Evolutionary conservation across 2,113 vertebrate genomes (phyloP).

Genomic region (Actenoides hombroni): DNA sequence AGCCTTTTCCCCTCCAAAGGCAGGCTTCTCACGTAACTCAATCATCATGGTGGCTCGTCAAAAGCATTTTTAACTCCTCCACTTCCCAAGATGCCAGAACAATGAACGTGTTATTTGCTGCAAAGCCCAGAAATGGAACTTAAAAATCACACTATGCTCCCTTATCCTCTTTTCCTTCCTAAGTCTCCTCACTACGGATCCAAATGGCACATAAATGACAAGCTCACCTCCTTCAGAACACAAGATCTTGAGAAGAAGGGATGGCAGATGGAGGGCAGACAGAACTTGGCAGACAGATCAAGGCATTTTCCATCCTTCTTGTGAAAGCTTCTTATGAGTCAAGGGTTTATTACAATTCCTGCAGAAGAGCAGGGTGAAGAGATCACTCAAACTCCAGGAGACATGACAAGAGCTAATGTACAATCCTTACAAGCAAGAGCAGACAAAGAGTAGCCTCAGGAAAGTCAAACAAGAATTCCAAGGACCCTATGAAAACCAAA

Average conservation of each 20-base stretch:
- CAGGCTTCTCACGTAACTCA: neutral
- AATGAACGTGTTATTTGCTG: neutral
- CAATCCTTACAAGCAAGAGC: neutral
- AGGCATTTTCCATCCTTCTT: neutral
- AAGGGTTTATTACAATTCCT: conserved; percentile 14
- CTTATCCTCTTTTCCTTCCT: neutral
- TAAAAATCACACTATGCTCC: neutral
- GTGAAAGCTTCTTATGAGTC: neutral
- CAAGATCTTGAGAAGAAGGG: neutral
- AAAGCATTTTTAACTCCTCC: conserved; percentile 32
- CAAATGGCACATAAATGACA: neutral
- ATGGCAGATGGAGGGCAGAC: conserved; percentile 34
- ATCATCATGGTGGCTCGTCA: neutral
- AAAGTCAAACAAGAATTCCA: neutral
- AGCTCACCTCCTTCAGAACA: neutral
- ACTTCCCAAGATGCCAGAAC: neutral
- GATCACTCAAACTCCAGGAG: conserved; percentile 40
- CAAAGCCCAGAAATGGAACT: neutral
- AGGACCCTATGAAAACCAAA: neutral
- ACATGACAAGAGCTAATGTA: neutral
- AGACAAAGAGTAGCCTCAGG: neutral
- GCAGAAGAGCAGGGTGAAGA: conserved; percentile 15
- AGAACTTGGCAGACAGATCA: conserved; percentile 21
- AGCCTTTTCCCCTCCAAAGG: conserved; percentile 5
- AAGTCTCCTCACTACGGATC: neutral